Conservation (phyloP, 2,888 invertebrate species). For the Thymelicus acteon region DNA sequence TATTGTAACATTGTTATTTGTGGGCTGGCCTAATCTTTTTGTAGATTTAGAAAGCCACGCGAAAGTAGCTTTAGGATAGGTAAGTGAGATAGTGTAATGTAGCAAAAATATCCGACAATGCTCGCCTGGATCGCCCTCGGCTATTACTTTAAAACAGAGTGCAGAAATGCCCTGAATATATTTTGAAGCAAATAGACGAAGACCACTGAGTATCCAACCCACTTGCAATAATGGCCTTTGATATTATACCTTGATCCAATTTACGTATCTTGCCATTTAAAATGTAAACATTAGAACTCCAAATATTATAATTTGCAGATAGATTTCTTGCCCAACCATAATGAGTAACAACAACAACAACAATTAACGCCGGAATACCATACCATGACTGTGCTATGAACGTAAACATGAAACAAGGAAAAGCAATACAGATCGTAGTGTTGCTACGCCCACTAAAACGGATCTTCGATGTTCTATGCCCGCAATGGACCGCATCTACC, state of each 20-base stretch:
- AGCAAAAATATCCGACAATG: constrained; percentile 70
- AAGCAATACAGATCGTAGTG: no score
- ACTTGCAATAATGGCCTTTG: constrained; percentile 9
- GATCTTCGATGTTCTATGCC: no score
- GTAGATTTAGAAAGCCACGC: constrained; percentile 72
- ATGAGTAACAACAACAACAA: no score
- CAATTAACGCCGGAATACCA: no score
- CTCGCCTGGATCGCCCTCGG: constrained; percentile 56
- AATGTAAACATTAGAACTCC: no score
- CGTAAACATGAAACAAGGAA: no score
- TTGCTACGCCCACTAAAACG: no score
- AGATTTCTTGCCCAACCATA: no score
- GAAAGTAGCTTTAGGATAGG: constrained; percentile 65
- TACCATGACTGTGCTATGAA: no score
- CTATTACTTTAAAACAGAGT: constrained; percentile 47
- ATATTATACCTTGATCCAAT: neutral
- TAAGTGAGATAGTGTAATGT: constrained; percentile 65
- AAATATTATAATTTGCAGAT: no score
- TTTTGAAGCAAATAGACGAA: constrained; percentile 1
- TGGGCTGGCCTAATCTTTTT: constrained; percentile 57
- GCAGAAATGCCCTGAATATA: constrained; percentile 41
- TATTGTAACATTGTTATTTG: constrained; percentile 31
- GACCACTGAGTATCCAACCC: constrained; percentile 20
- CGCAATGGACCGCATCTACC: no score
- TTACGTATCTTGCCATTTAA: no score